Percentiles rank a stretch among this genome's conserved stretches.
Evolutionary conservation across 1,140 invertebrate species (phyloP).

Genomic region (Asbolus verrucosus): DNA sequence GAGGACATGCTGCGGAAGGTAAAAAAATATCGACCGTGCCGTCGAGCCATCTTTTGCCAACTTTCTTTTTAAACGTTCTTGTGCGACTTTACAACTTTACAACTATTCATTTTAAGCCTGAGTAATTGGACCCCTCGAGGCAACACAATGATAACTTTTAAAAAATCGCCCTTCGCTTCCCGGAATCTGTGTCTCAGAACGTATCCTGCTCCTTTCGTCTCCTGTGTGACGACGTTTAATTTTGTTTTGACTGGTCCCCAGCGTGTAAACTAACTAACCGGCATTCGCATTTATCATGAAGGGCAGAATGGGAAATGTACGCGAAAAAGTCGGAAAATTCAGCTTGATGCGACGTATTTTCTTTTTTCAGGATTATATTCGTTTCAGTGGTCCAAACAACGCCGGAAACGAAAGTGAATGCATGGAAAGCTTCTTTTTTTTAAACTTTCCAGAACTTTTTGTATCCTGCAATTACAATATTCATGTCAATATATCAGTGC

Average conservation of each 20-base stretch:
- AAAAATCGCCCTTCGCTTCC: slow-evolving; percentile 11
- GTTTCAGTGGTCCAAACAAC: too few relatives aligned
- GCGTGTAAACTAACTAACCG: slow-evolving; percentile 24
- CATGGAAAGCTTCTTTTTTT: too few relatives aligned
- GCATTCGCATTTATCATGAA: slow-evolving; percentile 23
- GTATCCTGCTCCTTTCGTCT: too few relatives aligned
- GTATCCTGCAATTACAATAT: too few relatives aligned
- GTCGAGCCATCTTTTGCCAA: neutral
- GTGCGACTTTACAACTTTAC: slow-evolving; percentile 27
- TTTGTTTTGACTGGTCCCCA: slow-evolving; percentile 10
- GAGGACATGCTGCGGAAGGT: slow-evolving; percentile 87
- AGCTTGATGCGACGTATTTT: too few relatives aligned
- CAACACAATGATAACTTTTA: slow-evolving; percentile 30
- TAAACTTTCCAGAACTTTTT: too few relatives aligned
- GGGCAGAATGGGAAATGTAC: neutral
- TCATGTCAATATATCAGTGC: too few relatives aligned
- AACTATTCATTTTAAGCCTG: slow-evolving; percentile 32
- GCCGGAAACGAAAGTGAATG: too few relatives aligned
- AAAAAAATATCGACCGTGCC: slow-evolving; percentile 58
- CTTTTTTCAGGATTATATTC: too few relatives aligned
- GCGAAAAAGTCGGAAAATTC: too few relatives aligned
- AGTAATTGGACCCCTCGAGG: slow-evolving; percentile 13
- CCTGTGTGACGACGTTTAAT: slow-evolving; percentile 23
- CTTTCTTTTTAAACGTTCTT: slow-evolving; percentile 2
- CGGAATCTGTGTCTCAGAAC: neutral